phyloP scores from a whole-genome alignment of 92 coral and sea anemone species.

The Micromussa lordhowensis region DNA sequence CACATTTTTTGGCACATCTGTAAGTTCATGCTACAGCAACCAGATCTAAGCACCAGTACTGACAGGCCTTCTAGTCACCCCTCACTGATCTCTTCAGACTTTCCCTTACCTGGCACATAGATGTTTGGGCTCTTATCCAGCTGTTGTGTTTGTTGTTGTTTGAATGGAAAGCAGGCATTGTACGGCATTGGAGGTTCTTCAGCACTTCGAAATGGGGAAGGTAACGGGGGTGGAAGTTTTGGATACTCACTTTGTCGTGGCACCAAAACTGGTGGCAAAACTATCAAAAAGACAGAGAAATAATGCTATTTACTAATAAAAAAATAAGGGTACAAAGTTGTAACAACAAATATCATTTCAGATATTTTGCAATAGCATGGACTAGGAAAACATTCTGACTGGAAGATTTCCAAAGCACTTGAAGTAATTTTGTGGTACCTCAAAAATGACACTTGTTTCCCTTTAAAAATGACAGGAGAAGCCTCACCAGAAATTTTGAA shows the following conservation, averaged over 20 bases:
- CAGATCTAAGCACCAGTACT: too few relatives aligned
- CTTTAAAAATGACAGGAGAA: too few relatives aligned
- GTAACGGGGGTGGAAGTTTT: conserved; percentile 87
- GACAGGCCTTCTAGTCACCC: too few relatives aligned
- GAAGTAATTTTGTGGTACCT: neutral
- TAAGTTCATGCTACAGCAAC: too few relatives aligned
- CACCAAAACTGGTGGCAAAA: conserved; percentile 95
- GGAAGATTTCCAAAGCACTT: neutral
- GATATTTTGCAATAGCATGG: too few relatives aligned
- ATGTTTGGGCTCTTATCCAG: conserved; percentile 75
- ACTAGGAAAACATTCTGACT: neutral
- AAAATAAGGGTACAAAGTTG: too few relatives aligned
- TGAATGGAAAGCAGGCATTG: conserved; percentile 93
- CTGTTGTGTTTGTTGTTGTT: conserved; percentile 69
- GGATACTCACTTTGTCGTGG: conserved; percentile 94
- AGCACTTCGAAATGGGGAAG: conserved; percentile 84
- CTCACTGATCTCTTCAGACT: neutral
- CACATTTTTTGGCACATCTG: too few relatives aligned
- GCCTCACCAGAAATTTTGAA: too few relatives aligned
- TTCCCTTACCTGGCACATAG: conserved; percentile 28
- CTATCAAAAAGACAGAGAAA: conserved; percentile 33
- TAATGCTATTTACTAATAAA: too few relatives aligned
- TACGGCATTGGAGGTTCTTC: conserved; percentile 96
- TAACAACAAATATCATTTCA: too few relatives aligned
- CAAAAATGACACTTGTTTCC: neutral